These are phyloP conservation scores for Petrocephalus sullivani DNA, from an alignment of 2,797 vertebrate species.

Conservation along the genomic window DNA sequence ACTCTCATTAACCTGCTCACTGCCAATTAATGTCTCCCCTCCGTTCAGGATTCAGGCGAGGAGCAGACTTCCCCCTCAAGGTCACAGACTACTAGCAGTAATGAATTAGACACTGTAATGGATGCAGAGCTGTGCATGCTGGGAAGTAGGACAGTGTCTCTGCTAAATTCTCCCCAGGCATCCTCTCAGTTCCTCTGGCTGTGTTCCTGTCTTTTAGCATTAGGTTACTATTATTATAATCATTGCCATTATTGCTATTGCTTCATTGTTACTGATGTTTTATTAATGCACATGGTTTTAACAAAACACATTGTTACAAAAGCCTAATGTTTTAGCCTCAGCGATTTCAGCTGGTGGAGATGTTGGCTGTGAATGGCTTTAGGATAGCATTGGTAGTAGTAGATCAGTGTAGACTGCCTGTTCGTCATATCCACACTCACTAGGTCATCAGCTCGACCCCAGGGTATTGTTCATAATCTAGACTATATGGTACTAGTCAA, in stretches of 20 bases:
- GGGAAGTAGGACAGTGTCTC: not conserved
- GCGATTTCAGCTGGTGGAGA: not conserved
- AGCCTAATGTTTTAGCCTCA: not conserved
- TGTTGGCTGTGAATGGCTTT: not conserved
- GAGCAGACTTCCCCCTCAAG: not conserved
- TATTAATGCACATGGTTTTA: conserved; percentile 1
- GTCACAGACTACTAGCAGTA: not conserved
- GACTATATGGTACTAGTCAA: not conserved
- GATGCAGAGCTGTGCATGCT: not conserved
- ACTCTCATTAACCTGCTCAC: not conserved
- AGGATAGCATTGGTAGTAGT: not conserved
- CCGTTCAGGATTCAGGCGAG: not conserved
- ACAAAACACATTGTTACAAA: not conserved
- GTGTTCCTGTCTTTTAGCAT: not conserved
- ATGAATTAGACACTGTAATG: not conserved
- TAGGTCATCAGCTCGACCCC: not conserved
- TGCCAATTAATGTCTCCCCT: conserved; percentile 7
- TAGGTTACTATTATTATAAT: not conserved
- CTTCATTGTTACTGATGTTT: not conserved
- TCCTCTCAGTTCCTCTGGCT: not conserved
- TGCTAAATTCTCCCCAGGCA: not conserved
- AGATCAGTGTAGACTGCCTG: not conserved
- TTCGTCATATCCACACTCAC: not conserved
- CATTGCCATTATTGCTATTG: not conserved
- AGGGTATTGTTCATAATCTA: not conserved